Evolutionary conservation across 2,888 invertebrate genomes (phyloP), one percentile per base, ranked within the genome.

Genomic region (Noctua fimbriata): DNA sequence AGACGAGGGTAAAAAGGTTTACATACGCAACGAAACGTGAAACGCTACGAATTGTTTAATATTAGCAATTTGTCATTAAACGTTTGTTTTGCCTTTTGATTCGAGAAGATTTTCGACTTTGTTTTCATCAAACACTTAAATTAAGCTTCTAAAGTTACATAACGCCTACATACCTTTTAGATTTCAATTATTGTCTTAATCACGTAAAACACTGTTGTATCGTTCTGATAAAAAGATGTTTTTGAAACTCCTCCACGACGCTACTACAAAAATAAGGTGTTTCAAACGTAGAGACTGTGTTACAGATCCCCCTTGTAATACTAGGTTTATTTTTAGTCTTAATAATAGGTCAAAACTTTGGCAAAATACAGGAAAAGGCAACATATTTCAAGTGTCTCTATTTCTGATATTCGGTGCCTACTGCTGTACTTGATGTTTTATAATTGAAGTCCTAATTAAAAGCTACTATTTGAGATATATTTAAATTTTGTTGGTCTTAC

Each of bases 31-130:
- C 14, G 49, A 69, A 63, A 73, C 44, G 55, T 47, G 55, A 69
- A 18, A 52, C 24, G 41, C n/a, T 21, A 41, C 55, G 18, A 58
- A 63, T 47, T 79, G 55, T 79, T 66, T 66, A 41, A 28, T 73
- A 82, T 49, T 44, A 44, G 82, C n/a, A 52, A 72, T 71, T 81
- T 66, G 47, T 66, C 36, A 24, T 21, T 36, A 47, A 67, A 55
- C 49, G 32, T 67, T 69, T 36, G 69, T 49, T 70, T 71, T 75
- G 52, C 18, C 18, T 24, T 44, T 70, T 60, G n/a, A 67, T 65
- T 52, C 47, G 32, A 14, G 24, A 69, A 58, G 4, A 21, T 55
- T 66, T 67, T 65, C 18, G 5, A 73, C 21, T 67, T 41, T 58
- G 4, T 58, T 12, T 12, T 49, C 36, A 21, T 58, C n/a, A 47